Base-by-base conservation (phyloP, 2,797 vertebrate genomes). In the Halcyon badia region DNA sequence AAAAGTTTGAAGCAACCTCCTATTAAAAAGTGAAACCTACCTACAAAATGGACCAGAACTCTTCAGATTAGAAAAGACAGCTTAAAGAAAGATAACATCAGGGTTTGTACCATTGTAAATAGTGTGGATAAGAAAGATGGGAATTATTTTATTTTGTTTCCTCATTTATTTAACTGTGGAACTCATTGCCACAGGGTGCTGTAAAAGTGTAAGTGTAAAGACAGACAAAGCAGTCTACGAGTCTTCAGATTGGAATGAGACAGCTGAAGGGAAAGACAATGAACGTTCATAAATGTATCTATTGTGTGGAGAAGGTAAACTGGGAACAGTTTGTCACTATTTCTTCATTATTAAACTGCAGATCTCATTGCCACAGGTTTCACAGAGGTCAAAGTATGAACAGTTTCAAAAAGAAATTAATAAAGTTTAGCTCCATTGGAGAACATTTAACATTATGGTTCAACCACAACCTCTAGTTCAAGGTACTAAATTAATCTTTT, bases 261-360 rank as follows among this genome's bases (percentile, higher is more conserved):
- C 18, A 81, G 22, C 61, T 54, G 22, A 93, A 89, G 15, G 26
- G 31, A 91, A 95, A 81, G 82, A 87, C 82, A 73, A 57, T 46
- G 30, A 21, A 78, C 71, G 41, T 46, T 96, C 54, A 78, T 87
- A 94, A 88, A 89, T 86, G 26, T 5, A 24, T 62, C 49, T 57
- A 60, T 64, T 88, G 76, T 49, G 31, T 28, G 22, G 10, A 86
- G 33, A 71, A 93, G 14, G 76, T 68, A 87, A 90, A 83, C 76
- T 42, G 65, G 90, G 85, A 90, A 81, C 48, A 61, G 11, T 88
- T 81, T 89, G 41, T 68, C 44, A 46, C 75, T 76, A 15, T 88
- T 57, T 91, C 75, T 83, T 24, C 33, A n/a, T 90, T 97, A 96
- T 93, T 93, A 91, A 93, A 90, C 72, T 75, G 56, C 83, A 33